These are phyloP conservation scores for Kuschelorhynchus macadamiae DNA, from an alignment of 2,888 invertebrate genomes.

Conservation along the genomic window DNA sequence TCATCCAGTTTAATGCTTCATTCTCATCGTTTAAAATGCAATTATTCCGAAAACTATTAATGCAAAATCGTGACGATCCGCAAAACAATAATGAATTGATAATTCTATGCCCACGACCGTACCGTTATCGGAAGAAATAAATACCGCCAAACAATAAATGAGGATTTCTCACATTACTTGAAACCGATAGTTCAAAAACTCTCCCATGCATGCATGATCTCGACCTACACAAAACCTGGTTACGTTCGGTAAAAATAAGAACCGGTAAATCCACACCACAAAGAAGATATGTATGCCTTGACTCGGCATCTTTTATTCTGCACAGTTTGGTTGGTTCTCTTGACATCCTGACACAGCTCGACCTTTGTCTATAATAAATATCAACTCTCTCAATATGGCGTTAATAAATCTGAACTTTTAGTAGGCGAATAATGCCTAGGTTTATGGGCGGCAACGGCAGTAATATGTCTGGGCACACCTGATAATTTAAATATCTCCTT, in stretches of 20 bases:
- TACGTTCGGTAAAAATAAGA: conserved; percentile 28
- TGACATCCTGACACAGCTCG: conserved; percentile 18
- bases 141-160: background rate
- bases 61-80: too few species aligned
- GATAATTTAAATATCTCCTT: too few species aligned
- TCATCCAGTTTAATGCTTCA: too few species aligned
- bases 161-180: conserved; percentile 17
- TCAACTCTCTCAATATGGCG: background rate
- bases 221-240: conserved; percentile 36
- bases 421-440: too few species aligned
- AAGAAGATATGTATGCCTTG: conserved; percentile 32
- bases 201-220: conserved; percentile 32
- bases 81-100: too few species aligned
- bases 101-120: too few species aligned
- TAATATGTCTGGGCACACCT: too few species aligned
- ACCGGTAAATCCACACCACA: conserved; percentile 36
- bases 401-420: conserved; percentile 2
- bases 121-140: too few species aligned
- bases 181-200: conserved; percentile 28
- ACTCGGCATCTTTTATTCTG: background rate
- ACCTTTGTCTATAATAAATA: conserved; percentile 9
- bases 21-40: too few species aligned
- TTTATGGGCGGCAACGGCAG: too few species aligned
- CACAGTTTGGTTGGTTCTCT: conserved; percentile 6
- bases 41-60: too few species aligned